Evolutionary conservation across 2,888 invertebrate genomes (phyloP).

Genomic region (Agriopis leucophaearia): DNA sequence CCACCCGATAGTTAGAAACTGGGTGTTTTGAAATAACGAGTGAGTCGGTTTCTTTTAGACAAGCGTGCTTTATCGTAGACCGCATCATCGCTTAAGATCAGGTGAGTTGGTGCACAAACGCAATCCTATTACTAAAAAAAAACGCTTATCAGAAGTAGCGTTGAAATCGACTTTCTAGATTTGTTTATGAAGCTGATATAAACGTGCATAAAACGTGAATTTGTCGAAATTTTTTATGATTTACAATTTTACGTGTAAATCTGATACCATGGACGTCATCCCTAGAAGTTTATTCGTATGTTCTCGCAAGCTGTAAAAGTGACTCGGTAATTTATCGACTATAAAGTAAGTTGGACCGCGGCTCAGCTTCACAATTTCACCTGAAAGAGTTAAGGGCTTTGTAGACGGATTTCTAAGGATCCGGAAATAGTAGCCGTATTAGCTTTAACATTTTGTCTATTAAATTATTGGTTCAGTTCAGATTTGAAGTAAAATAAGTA

Average conservation of each 20-base stretch:
- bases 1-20: no score
- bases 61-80: no score
- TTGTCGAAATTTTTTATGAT: not conserved
- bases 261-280: conserved; percentile 15
- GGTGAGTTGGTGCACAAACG: no score
- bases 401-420: conserved; percentile 13
- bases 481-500: no score
- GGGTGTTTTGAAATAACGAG: no score
- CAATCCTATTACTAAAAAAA: no score
- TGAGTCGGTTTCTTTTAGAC: no score
- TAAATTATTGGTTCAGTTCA: not conserved
- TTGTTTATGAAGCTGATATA: no score
- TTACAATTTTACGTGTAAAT: not conserved
- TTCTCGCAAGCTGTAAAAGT: conserved; percentile 81
- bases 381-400: conserved; percentile 51
- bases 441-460: not conserved
- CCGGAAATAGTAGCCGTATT: not conserved
- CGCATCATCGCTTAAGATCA: no score
- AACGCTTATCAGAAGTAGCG: no score
- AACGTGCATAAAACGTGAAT: no score
- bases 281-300: conserved; percentile 75
- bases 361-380: conserved; percentile 70
- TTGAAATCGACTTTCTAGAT: no score
- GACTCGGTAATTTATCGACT: conserved; percentile 83
- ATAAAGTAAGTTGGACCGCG: conserved; percentile 73